Base-by-base conservation (phyloP, 2,888 invertebrate genomes). In the Lycaena phlaeas region DNA sequence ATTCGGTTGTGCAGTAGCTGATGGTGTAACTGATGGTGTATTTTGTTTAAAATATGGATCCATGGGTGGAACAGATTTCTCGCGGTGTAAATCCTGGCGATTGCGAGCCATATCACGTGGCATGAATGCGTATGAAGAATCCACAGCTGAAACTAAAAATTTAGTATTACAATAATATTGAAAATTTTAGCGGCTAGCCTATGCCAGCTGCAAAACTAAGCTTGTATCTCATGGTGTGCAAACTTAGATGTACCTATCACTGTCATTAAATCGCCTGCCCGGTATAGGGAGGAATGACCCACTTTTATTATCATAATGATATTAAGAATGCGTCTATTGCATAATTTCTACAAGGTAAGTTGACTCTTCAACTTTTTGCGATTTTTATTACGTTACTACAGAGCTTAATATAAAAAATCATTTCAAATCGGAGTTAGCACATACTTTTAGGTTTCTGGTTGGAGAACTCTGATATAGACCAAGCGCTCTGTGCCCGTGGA, bases 51-150 rank as follows among this genome's bases (percentile, higher is more conserved):
- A 62, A 0, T 70, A 66, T 0, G 70, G 62, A 39, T 76, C 76
- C 57, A 64, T 57, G 0, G 68, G 68, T 0, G 69, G 72, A 0
- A 54, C 53, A 3, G 44, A 38, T 2, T 64, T 68, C 2, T 56
- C 62, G 1, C 65, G 60, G 0, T 63, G 54, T 0, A 61, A 55
- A 0, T 50, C 45, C 2, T 57, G 50, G 6, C 61, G 56, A 2
- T 54, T 43, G 2, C 63, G 60, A 70, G 69, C 71, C 39, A 67
- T 61, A 0, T 66, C 57, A 5, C 68, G 65, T 1, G 78, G 79
- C 65, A 71, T 67, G 41, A 79, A 76, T 0, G 69, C 60, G 40
- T 77, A 76, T 0, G 73, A 57, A 0, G 79, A 69, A 51, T 81
- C 81, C 10, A 75, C 55, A 4, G 75, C 72, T 30, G 68, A 62